These are phyloP conservation scores for Harpagifer antarcticus DNA, from an alignment of 2,797 vertebrate species.

Conservation along the genomic window DNA sequence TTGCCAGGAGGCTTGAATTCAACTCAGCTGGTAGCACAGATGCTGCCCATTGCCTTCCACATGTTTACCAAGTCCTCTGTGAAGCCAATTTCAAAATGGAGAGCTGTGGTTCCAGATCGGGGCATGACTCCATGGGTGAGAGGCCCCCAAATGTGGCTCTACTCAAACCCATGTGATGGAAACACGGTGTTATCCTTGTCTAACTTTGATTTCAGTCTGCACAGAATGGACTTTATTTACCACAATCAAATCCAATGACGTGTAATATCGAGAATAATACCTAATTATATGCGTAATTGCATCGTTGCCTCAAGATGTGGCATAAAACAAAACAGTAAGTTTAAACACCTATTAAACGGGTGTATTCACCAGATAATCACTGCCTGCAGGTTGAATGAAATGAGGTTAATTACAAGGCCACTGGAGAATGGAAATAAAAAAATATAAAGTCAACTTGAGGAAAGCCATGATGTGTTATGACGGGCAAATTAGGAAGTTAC, in stretches of 20 bases:
- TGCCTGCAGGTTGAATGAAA: constrained; percentile 71
- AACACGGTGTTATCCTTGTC: constrained; percentile 12
- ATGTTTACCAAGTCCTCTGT: constrained; percentile 32
- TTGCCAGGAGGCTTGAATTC: constrained; percentile 62
- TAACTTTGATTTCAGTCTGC: not conserved
- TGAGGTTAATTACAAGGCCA: constrained; percentile 72
- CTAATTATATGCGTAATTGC: constrained; percentile 64
- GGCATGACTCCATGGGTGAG: constrained; percentile 38
- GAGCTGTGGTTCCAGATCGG: constrained; percentile 53
- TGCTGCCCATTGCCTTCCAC: constrained; percentile 50
- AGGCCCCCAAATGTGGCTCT: constrained; percentile 8
- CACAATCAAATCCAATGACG: constrained; percentile 46
- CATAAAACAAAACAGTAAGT: constrained; percentile 60
- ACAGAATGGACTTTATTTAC: constrained; percentile 5
- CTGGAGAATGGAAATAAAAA: constrained; percentile 51
- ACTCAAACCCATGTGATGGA: not conserved
- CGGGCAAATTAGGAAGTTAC: constrained; percentile 21
- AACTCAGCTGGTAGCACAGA: constrained; percentile 66
- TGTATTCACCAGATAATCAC: constrained; percentile 72
- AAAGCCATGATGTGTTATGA: constrained; percentile 28
- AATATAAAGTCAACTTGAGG: constrained; percentile 38
- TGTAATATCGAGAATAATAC: constrained; percentile 45
- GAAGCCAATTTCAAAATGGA: constrained; percentile 59
- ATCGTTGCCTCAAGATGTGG: constrained; percentile 56
- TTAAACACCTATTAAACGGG: constrained; percentile 55